Evolutionary conservation across 2,888 invertebrate genomes (phyloP).

Genomic region (Platycnemis pennipes): DNA sequence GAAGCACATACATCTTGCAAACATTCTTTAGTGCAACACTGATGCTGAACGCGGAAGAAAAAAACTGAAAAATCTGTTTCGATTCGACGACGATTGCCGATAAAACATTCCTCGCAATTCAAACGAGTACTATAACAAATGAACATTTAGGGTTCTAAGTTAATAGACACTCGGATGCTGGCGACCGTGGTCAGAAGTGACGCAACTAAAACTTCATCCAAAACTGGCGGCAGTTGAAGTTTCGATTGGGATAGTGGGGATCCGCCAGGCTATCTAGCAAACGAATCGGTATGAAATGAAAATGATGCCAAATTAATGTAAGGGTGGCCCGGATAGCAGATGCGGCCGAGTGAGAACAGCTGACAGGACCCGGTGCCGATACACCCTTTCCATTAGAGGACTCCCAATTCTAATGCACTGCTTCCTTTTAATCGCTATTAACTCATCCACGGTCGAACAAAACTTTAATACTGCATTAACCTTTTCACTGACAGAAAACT

Average conservation of each 20-base stretch:
- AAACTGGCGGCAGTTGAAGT: neutral
- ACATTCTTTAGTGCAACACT: too few species aligned
- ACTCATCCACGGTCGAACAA: neutral
- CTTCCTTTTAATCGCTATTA: neutral
- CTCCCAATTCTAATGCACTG: neutral
- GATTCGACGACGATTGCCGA: too few species aligned
- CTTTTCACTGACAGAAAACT: neutral
- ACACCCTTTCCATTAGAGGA: neutral
- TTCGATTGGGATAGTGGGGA: neutral
- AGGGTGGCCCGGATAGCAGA: neutral
- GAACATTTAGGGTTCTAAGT: too few species aligned
- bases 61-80: too few species aligned
- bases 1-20: too few species aligned
- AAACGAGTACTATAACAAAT: too few species aligned
- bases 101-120: too few species aligned
- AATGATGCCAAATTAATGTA: neutral
- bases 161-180: too few species aligned
- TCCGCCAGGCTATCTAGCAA: neutral
- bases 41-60: too few species aligned
- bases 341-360: neutral
- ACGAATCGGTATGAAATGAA: neutral
- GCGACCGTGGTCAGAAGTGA: neutral
- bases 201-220: neutral
- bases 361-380: neutral
- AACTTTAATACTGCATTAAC: neutral